Evolutionary conservation across 35 echinoderm and acorn worm species (phyloP), one percentile per base, ranked within the genome.

Genomic region (Apostichopus parvimensis): DNA sequence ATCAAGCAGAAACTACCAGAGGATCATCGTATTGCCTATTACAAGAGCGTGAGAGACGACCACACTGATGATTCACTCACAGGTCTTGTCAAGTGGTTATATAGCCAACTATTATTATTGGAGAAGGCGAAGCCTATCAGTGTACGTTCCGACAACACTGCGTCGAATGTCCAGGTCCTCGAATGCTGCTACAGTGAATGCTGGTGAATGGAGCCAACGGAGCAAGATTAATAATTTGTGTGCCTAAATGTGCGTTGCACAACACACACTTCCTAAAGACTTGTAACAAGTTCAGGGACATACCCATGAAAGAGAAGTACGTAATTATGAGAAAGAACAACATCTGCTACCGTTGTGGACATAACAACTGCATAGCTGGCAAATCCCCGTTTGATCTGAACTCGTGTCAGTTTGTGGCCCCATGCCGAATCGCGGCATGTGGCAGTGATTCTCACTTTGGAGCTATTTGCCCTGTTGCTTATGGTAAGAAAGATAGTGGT

Each of bases 351-450:
- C 77, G 92, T 14, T 95, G 94, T 86, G 92, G 94, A 7, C 94
- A 95, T 82, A 95, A 95, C 81, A 95, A 93, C 73, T 95, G 94
- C 58, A 54, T 79, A 34, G 94, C 94, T 53, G 94, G 92, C 9
- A 95, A 93, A 77, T 81, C 92, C 68, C 94, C 94, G 10, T 93
- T 77, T 87, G 88, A 95, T 54, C 60, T 17, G 21, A 96, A 71
- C 20, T 54, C 92, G 5, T 96, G 95, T 79, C 95, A 96, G 92
- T 96, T 93, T 24, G 87, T 86, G 52, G 92, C 92, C 55, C 95
- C 95, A 64, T 96, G 92, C 79, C 22, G 89, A 14, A 79, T 77
- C 25, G 53, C 58, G 22, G 56, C 94, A 5, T 93, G 92, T 82
- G 92, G 83, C 28, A 81, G 72, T 82, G 92, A 96, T 78, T 56